Evolutionary conservation across 2,888 invertebrate species (phyloP).

Genomic region (Polydrusus pterygomalis): DNA sequence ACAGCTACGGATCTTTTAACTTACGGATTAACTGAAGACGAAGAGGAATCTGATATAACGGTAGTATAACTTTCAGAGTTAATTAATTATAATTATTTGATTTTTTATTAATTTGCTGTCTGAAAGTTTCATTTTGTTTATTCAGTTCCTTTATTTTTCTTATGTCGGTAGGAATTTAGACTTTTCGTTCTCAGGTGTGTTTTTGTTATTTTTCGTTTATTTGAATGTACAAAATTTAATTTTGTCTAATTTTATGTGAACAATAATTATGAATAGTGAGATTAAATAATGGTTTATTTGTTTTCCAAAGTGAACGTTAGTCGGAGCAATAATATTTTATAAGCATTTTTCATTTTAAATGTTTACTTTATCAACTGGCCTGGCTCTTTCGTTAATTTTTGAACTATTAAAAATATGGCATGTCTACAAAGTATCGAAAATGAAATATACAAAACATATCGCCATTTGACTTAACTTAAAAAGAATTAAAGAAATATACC

Average conservation of each 20-base stretch:
- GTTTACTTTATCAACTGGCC: too few species aligned
- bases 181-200: not conserved
- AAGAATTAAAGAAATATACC: too few species aligned
- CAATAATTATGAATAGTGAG: too few species aligned
- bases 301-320: not conserved
- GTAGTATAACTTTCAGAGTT: conserved; percentile 65
- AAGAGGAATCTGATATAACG: conserved; percentile 67
- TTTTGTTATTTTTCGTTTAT: not conserved
- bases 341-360: not conserved
- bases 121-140: conserved; percentile 18
- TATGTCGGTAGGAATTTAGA: conserved; percentile 3
- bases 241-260: too few species aligned
- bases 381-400: too few species aligned
- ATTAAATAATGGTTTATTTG: not conserved
- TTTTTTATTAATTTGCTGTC: conserved; percentile 18
- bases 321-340: conserved; percentile 15
- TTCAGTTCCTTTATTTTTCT: conserved; percentile 15
- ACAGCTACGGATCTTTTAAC: conserved; percentile 61
- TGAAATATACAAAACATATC: too few species aligned
- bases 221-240: too few species aligned
- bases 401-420: too few species aligned
- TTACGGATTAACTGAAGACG: conserved; percentile 62
- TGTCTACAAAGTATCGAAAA: too few species aligned
- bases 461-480: too few species aligned
- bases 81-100: conserved; percentile 33